Conservation (phyloP, 2,113 vertebrate species). For the Prunella himalayana region DNA sequence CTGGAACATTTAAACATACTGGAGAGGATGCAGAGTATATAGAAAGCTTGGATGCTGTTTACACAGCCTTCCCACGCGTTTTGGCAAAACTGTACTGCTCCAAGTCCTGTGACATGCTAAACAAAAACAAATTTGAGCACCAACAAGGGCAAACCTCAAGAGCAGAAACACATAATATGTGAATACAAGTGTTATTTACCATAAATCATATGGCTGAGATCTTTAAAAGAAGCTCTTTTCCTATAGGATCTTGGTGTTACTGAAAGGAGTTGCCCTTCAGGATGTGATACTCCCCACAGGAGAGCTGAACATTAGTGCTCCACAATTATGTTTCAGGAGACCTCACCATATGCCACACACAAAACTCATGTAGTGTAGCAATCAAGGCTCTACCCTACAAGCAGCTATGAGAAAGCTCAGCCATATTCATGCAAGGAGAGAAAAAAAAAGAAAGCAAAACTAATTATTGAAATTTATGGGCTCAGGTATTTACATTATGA, state of each 20-base stretch:
- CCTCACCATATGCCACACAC: background rate
- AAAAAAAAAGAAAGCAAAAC: background rate
- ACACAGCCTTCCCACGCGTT: background rate
- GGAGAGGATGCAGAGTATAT: background rate
- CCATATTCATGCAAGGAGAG: background rate
- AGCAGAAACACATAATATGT: background rate
- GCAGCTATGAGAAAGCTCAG: background rate
- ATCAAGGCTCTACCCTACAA: background rate
- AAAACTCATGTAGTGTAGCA: background rate
- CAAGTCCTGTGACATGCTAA: background rate
- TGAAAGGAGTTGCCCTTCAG: background rate
- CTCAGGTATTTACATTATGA: background rate
- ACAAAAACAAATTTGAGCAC: background rate
- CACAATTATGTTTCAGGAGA: background rate
- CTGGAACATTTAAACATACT: background rate
- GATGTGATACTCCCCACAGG: background rate
- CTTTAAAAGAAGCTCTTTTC: background rate
- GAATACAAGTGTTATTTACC: constrained; percentile 15
- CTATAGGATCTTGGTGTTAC: background rate
- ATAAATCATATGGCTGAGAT: background rate
- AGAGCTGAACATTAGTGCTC: background rate
- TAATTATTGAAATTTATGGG: background rate
- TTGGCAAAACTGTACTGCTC: background rate
- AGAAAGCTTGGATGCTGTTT: background rate
- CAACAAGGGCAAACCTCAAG: background rate